phyloP scores from a whole-genome alignment of 1,140 invertebrate species.

The Trinorchestia longiramus region DNA sequence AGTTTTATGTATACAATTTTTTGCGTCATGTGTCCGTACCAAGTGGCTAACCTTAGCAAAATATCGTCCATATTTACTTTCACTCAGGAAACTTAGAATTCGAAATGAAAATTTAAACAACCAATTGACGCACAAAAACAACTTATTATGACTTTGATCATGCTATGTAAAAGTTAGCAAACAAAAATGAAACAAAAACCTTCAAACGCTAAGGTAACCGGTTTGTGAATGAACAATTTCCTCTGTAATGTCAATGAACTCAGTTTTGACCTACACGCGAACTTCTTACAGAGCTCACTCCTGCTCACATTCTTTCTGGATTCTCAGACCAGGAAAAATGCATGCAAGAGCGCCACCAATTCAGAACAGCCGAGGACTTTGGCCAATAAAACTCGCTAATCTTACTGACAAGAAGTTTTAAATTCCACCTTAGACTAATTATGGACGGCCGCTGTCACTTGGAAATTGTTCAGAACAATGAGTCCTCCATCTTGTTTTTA shows the following conservation, averaged over 20 bases:
- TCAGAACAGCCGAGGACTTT: not conserved
- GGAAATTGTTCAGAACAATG: not conserved
- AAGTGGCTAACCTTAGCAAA: not conserved
- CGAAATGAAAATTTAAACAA: not conserved
- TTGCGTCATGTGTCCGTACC: no score
- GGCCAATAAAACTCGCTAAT: slow-evolving; percentile 12
- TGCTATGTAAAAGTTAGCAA: not conserved
- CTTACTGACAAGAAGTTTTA: not conserved
- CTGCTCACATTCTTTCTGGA: slow-evolving; percentile 8
- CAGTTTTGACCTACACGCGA: not conserved
- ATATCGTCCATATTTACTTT: not conserved
- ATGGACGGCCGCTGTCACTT: not conserved
- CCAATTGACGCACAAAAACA: not conserved
- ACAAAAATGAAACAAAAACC: not conserved
- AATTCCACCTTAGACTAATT: slow-evolving; percentile 19
- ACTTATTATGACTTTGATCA: not conserved
- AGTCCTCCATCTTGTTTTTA: not conserved
- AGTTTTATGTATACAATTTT: no score
- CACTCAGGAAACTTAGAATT: not conserved
- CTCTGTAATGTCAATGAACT: not conserved
- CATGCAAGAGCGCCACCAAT: not conserved
- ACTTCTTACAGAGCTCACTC: not conserved
- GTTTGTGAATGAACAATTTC: not conserved
- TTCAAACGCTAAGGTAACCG: not conserved
- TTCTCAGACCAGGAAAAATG: slow-evolving; percentile 33